Evolutionary conservation across 2,113 vertebrate species (phyloP).

Genomic region (Eurystomus gularis): DNA sequence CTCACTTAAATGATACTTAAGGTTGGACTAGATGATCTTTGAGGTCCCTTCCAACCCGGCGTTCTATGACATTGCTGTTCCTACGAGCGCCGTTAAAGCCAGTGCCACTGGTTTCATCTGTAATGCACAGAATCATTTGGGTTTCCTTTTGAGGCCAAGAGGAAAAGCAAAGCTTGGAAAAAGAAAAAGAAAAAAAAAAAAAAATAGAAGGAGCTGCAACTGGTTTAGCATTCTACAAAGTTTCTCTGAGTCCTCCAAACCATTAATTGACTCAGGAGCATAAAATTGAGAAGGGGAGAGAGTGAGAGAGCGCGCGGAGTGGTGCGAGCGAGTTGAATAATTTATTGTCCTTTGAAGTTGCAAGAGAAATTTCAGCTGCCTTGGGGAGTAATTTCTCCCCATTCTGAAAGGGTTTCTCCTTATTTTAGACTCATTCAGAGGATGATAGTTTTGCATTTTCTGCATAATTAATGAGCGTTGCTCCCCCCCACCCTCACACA

Average conservation of each 20-base stretch:
- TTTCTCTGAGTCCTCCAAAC: conserved; percentile 52
- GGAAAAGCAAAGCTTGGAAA: conserved; percentile 5
- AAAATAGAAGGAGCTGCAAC: background rate
- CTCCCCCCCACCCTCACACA: background rate
- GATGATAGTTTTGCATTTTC: conserved; percentile 60
- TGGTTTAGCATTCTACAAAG: conserved; percentile 62
- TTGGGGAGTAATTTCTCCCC: conserved; percentile 70
- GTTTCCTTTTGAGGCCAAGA: conserved; percentile 15
- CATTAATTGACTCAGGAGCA: conserved; percentile 70
- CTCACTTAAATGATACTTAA: no score
- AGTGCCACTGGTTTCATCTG: fast-evolving
- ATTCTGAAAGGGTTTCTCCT: conserved; percentile 67
- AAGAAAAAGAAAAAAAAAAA: background rate
- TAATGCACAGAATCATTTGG: background rate
- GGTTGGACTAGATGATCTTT: no score
- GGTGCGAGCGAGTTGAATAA: conserved; percentile 79
- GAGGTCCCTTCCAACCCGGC: no score
- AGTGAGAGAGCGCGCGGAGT: conserved; percentile 37
- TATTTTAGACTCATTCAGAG: conserved; percentile 63
- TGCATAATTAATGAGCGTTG: conserved; percentile 64
- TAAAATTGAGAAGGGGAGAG: conserved; percentile 52
- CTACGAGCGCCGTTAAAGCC: fast-evolving
- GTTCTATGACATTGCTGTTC: no score
- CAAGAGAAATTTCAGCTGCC: conserved; percentile 73
- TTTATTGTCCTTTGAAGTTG: conserved; percentile 85